Percentiles rank a stretch among this genome's conserved stretches.
Evolutionary conservation across 2,113 vertebrate species (phyloP).

Genomic region (Vidua macroura): DNA sequence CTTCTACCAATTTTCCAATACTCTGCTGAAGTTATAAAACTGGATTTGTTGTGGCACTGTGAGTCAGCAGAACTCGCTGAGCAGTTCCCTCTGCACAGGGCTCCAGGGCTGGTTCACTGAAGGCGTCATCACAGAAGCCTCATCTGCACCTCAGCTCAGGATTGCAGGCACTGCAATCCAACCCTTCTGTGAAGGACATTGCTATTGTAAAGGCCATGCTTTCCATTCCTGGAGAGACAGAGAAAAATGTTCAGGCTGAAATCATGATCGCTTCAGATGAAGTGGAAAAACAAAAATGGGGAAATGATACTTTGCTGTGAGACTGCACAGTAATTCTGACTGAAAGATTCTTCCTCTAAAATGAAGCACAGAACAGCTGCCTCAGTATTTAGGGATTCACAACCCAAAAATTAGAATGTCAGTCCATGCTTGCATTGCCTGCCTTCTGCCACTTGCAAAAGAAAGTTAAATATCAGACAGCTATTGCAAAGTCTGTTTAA

Average conservation of each 20-base stretch:
- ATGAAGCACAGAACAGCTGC: background rate
- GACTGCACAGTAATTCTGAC: background rate
- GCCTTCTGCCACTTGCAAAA: background rate
- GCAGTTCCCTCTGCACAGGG: background rate
- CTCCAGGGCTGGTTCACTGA: background rate
- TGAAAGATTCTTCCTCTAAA: background rate
- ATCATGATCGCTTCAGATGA: background rate
- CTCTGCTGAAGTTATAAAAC: background rate
- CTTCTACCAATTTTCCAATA: background rate
- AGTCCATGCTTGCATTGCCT: background rate
- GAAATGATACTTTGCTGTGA: background rate
- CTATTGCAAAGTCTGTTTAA: background rate
- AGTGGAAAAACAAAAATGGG: background rate
- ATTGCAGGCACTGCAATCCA: background rate
- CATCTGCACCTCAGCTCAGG: background rate
- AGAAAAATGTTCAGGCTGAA: background rate
- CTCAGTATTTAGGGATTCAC: background rate
- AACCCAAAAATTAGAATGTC: background rate
- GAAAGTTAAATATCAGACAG: background rate
- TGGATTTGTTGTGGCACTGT: background rate
- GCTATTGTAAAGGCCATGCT: background rate
- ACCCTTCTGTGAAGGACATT: background rate
- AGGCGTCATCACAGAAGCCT: background rate
- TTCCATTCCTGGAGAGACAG: background rate
- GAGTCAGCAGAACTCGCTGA: constrained; percentile 26